Conservation (phyloP, 2,797 vertebrate species). For the Botia almorhae region DNA sequence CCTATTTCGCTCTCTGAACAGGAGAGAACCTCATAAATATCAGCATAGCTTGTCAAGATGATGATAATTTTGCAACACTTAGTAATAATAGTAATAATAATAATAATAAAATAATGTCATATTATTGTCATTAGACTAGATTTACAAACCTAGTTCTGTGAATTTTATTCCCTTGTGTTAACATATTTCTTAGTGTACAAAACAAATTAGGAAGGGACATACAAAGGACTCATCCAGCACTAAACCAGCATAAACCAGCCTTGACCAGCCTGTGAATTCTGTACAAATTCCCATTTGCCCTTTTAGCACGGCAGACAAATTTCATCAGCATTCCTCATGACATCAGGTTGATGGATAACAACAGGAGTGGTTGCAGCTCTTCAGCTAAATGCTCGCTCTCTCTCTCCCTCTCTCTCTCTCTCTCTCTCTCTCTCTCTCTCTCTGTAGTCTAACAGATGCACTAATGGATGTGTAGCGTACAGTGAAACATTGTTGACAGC, state of each 20-base stretch:
- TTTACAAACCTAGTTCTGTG: too few relatives aligned
- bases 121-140: too few relatives aligned
- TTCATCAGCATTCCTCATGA: conserved; percentile 55
- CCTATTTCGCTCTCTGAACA: neutral
- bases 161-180: neutral
- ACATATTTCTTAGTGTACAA: neutral
- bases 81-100: too few relatives aligned
- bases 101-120: too few relatives aligned
- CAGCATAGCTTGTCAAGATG: too few relatives aligned
- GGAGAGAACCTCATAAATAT: too few relatives aligned
- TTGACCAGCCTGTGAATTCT: neutral
- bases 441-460: conserved; percentile 10
- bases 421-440: neutral
- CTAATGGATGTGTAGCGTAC: conserved; percentile 47
- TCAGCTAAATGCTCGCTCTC: conserved; percentile 23
- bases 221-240: neutral
- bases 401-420: neutral
- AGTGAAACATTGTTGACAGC: conserved; percentile 51
- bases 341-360: conserved; percentile 59
- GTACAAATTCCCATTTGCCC: conserved; percentile 20
- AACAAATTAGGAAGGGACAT: neutral
- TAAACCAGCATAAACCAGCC: conserved; percentile 14
- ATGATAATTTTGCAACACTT: too few relatives aligned
- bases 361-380: conserved; percentile 40
- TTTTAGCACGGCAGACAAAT: conserved; percentile 48